Percentiles rank a stretch among this genome's conserved stretches.
Evolutionary conservation across 1,140 invertebrate species (phyloP).

Genomic region (Acyrthosiphon pisum): DNA sequence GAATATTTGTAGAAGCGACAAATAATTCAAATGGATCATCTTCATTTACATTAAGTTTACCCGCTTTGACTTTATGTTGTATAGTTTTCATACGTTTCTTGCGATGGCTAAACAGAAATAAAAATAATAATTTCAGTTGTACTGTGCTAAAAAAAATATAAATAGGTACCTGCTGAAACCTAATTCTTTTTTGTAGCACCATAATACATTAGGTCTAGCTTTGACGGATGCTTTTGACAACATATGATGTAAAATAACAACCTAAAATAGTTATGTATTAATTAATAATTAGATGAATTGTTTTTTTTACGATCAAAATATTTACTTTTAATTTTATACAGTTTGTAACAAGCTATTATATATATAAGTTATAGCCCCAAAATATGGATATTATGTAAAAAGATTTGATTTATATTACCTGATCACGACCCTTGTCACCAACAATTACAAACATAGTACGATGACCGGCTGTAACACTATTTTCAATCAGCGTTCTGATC

Average conservation of each 20-base stretch:
- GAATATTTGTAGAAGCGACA: slow-evolving; percentile 93
- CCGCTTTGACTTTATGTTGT: slow-evolving; percentile 86
- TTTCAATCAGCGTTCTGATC: slow-evolving; percentile 94
- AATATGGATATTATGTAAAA: neutral
- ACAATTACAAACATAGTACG: slow-evolving; percentile 94
- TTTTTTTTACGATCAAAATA: neutral
- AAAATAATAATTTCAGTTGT: neutral
- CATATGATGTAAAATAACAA: slow-evolving; percentile 97
- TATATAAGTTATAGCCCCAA: neutral
- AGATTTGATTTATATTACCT: slow-evolving; percentile 69
- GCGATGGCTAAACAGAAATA: slow-evolving; percentile 74
- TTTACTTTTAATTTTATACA: neutral
- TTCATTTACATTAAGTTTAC: slow-evolving; percentile 90
- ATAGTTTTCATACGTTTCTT: slow-evolving; percentile 91
- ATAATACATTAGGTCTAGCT: slow-evolving; percentile 89
- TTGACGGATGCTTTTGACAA: slow-evolving; percentile 92
- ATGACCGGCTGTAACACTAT: slow-evolving; percentile 89
- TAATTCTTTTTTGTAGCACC: slow-evolving; percentile 99
- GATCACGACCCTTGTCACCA: slow-evolving; percentile 95
- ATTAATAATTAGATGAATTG: neutral
- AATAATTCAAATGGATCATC: slow-evolving; percentile 98
- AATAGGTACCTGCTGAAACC: slow-evolving; percentile 81
- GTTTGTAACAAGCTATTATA: neutral
- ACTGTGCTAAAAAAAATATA: slow-evolving; percentile 54
- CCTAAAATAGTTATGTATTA: slow-evolving; percentile 66